Evolutionary conservation across 2,797 vertebrate genomes (phyloP).

Genomic region (Coccyzus lansbergi): DNA sequence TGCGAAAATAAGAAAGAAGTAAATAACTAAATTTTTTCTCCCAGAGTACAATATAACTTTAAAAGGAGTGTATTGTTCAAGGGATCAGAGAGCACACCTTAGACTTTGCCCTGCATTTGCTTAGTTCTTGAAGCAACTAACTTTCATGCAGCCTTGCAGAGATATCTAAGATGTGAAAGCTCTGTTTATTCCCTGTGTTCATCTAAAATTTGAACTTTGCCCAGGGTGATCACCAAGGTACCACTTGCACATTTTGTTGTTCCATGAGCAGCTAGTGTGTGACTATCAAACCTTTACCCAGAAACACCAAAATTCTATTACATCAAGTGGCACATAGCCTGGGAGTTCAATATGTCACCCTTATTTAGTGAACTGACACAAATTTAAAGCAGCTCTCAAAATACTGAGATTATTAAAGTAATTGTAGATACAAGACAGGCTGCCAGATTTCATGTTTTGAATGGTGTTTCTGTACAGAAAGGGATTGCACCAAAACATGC

Average conservation of each 20-base stretch:
- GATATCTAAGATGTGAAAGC: not conserved
- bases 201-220: not conserved
- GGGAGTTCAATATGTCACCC: not conserved
- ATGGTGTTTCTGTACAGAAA: not conserved
- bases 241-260: not conserved
- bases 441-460: not conserved
- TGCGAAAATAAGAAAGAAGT: not conserved
- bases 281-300: not conserved
- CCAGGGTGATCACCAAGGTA: not conserved
- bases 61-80: not conserved
- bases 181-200: not conserved
- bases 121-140: not conserved
- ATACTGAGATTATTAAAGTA: not conserved
- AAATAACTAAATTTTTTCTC: not conserved
- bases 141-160: not conserved
- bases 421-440: not conserved
- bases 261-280: not conserved
- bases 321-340: not conserved
- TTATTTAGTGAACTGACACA: not conserved
- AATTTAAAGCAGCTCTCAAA: not conserved
- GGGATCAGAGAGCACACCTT: not conserved
- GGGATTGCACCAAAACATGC: not conserved
- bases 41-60: not conserved
- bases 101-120: not conserved
- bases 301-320: not conserved